phyloP scores from a whole-genome alignment of 2,888 invertebrate genomes.

The Proisotoma minuta region DNA sequence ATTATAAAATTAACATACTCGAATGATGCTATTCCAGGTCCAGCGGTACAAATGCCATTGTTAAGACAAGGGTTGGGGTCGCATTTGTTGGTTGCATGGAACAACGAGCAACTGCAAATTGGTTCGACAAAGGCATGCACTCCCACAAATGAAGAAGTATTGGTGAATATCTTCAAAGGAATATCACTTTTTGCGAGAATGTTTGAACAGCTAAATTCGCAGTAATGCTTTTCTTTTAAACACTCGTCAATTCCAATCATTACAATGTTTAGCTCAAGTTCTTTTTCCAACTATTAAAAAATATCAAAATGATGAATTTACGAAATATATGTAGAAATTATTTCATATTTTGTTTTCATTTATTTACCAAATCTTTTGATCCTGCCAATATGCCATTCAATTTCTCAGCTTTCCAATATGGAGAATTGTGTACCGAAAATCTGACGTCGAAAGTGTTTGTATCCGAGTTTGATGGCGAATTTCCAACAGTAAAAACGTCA shows the following conservation, averaged over 20 bases:
- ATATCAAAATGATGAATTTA: conserved; percentile 25
- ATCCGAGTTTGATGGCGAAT: conserved; percentile 57
- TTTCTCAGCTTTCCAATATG: conserved; percentile 82
- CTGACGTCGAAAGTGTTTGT: conserved; percentile 67
- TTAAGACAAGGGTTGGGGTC: conserved; percentile 47
- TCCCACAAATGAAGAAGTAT: conserved; percentile 89
- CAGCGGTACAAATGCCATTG: conserved; percentile 38
- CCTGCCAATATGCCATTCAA: conserved; percentile 77
- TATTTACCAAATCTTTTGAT: conserved; percentile 56
- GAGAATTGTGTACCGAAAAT: conserved; percentile 89
- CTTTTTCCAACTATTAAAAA: conserved; percentile 58
- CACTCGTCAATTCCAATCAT: conserved; percentile 92
- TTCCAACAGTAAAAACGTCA: conserved; percentile 86
- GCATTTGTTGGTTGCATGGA: conserved; percentile 50
- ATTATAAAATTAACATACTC: conserved; percentile 18
- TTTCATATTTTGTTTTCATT: not conserved
- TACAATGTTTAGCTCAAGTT: conserved; percentile 67
- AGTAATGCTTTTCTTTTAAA: conserved; percentile 67
- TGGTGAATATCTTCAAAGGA: conserved; percentile 82
- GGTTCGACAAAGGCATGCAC: conserved; percentile 78
- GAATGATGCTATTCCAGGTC: conserved; percentile 30
- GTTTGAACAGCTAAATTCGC: conserved; percentile 70
- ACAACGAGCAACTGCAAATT: conserved; percentile 50
- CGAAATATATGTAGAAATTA: not conserved
- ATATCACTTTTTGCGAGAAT: conserved; percentile 66